Conservation (phyloP, 2,888 invertebrate species). For the Lagria hirta region DNA sequence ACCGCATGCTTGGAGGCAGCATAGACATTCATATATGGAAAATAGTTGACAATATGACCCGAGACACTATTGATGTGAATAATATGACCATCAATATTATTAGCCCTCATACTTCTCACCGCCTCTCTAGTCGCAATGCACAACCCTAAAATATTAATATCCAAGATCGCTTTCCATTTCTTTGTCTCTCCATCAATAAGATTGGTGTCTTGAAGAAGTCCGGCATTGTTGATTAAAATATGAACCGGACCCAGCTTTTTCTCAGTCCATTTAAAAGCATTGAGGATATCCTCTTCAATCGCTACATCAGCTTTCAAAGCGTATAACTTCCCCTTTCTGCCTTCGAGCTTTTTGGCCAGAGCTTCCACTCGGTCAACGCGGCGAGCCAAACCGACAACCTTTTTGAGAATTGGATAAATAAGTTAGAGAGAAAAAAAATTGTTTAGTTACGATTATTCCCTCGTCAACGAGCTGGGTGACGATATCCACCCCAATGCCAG, state of each 20-base stretch:
- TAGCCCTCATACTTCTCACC: slow-evolving; percentile 6
- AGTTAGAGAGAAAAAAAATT: background rate
- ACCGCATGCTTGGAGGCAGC: slow-evolving; percentile 5
- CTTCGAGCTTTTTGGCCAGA: slow-evolving; percentile 4
- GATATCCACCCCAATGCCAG: no score
- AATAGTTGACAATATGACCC: slow-evolving; percentile 11
- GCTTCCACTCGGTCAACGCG: slow-evolving; percentile 2
- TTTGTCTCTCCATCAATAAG: slow-evolving; percentile 8
- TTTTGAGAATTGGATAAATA: background rate
- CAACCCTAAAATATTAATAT: slow-evolving; percentile 5
- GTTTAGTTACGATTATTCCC: slow-evolving; percentile 2
- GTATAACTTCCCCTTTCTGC: slow-evolving; percentile 9
- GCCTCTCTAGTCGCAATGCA: slow-evolving; percentile 6
- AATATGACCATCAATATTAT: slow-evolving; percentile 9
- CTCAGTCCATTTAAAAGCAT: slow-evolving; percentile 9
- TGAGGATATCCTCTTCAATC: slow-evolving; percentile 8
- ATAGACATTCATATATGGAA: slow-evolving; percentile 10
- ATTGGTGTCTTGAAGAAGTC: slow-evolving; percentile 10
- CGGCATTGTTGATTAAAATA: slow-evolving; percentile 6
- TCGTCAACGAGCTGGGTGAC: slow-evolving; percentile 5
- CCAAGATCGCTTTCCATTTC: slow-evolving; percentile 8
- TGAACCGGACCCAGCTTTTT: slow-evolving; percentile 8
- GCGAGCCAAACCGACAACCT: slow-evolving; percentile 8
- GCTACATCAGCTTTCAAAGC: slow-evolving; percentile 8
- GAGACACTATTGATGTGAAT: slow-evolving; percentile 7